Base-by-base conservation (phyloP, 2,888 invertebrate species). In the Brachycybe producta region DNA sequence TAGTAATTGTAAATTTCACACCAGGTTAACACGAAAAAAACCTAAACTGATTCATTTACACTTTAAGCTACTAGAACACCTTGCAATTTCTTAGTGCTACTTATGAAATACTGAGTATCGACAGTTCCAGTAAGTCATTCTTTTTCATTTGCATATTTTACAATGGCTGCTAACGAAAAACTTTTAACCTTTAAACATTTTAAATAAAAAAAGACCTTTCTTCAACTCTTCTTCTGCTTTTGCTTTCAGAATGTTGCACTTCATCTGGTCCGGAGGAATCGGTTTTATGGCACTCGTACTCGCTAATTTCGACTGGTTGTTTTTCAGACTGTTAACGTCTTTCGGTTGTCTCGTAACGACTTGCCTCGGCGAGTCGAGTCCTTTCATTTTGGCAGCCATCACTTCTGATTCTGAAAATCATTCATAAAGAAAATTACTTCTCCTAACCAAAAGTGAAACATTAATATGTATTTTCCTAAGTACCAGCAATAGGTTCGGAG, bases 161-260 rank as follows among this genome's bases (percentile, higher is more conserved):
- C n/a, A 13, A 38, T 38, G 39, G 8, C 8, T 17, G 8, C 39
- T 7, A 38, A 38, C 15, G n/a, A 7, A 17, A 17, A 41, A 8
- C n/a, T 41, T 27, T n/a, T 24, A n/a, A n/a, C n/a, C n/a, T n/a
- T 32, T 13, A 11, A 11, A 32, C 32, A 32, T 32, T 32, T 32
- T 11, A 32, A 32, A 32, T 32, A 32, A n/a, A n/a, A n/a, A 4
- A n/a, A 15, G 17, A 54, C 54, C 59, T 55, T 68, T 70, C 52
- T 68, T 71, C 49, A 72, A 65, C 64, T 80, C 80, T 61, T 80
- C 80, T 63, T 78, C 77, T 50, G 75, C 75, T 65, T 79, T 78
- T 54, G 80, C 81, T 75, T 94, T 94, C 49, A 92, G 72, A 65
- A 92, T 91, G 70, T 86, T 92, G 70, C 92, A 92, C 70, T 92